A percentile compares a stretch with the other conserved stretches of the same genome.
These are phyloP conservation scores for Catocala nupta DNA, from an alignment of 2,888 invertebrate species.

Conservation along the genomic window DNA sequence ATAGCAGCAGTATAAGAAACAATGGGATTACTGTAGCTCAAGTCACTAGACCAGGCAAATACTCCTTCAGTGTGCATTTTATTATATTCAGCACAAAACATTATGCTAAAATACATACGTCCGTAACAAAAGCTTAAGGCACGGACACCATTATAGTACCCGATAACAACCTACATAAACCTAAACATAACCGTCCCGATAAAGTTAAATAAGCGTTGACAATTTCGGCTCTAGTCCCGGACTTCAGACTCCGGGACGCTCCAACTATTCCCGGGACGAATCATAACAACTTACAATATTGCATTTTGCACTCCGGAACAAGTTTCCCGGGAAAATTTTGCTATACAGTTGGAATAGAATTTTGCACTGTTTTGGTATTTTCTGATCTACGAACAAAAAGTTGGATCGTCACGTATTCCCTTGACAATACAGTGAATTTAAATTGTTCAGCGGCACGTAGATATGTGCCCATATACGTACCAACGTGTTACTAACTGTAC, in stretches of 20 bases:
- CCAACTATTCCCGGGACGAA: slow-evolving; percentile 51
- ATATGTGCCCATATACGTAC: not conserved
- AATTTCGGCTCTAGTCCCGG: slow-evolving; percentile 41
- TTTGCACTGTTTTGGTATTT: slow-evolving; percentile 40
- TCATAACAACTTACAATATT: slow-evolving; percentile 57
- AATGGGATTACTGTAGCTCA: no score
- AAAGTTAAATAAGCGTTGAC: slow-evolving; percentile 51
- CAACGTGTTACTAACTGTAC: no score
- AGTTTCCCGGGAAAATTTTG: slow-evolving; percentile 44
- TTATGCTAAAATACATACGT: slow-evolving; percentile 1
- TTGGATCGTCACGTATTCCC: slow-evolving; percentile 10
- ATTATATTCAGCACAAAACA: not conserved
- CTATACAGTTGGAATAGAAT: slow-evolving; percentile 41
- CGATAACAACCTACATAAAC: slow-evolving; percentile 36
- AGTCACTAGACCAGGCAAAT: no score
- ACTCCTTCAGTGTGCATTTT: no score
- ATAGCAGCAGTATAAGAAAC: no score
- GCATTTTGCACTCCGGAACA: slow-evolving; percentile 52
- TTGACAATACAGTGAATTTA: slow-evolving; percentile 7
- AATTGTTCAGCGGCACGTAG: slow-evolving; percentile 4
- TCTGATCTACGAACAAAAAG: slow-evolving; percentile 24
- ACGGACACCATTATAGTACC: not conserved
- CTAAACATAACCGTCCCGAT: slow-evolving; percentile 34
- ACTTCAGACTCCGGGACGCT: slow-evolving; percentile 18
- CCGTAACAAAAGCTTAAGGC: not conserved